phyloP scores from a whole-genome alignment of 2,797 vertebrate genomes.

The Cheracebus regulus region DNA sequence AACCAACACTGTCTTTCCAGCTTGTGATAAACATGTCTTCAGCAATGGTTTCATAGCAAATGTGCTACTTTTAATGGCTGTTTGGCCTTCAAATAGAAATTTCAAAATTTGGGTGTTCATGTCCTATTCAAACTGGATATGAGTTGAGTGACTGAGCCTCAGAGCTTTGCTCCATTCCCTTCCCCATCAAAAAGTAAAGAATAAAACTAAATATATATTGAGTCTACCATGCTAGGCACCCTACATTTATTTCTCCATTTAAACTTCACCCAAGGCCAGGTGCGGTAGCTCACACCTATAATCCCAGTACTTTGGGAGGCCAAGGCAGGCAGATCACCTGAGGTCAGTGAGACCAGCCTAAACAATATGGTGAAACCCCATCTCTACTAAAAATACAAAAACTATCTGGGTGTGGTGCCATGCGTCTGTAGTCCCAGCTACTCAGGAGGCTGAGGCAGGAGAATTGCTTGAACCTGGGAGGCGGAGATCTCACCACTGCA shows the following conservation, averaged over 20 bases:
- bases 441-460: background rate
- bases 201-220: background rate
- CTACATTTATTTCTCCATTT: background rate
- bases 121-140: background rate
- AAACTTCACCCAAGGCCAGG: background rate
- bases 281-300: background rate
- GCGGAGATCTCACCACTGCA: background rate
- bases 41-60: slow-evolving; percentile 6
- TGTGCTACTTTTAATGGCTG: background rate
- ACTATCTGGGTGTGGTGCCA: accelerated
- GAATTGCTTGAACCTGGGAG: background rate
- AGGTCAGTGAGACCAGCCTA: background rate
- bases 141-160: background rate
- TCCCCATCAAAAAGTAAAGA: background rate
- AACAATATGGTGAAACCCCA: background rate
- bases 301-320: background rate
- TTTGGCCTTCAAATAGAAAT: slow-evolving; percentile 22
- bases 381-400: background rate
- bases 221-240: background rate
- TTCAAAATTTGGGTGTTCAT: background rate
- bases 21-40: background rate
- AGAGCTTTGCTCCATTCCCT: background rate
- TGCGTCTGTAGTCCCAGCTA: background rate
- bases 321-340: background rate
- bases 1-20: background rate